Base-by-base conservation (phyloP, 2,797 vertebrate genomes). In the Malurus leucopterus region DNA sequence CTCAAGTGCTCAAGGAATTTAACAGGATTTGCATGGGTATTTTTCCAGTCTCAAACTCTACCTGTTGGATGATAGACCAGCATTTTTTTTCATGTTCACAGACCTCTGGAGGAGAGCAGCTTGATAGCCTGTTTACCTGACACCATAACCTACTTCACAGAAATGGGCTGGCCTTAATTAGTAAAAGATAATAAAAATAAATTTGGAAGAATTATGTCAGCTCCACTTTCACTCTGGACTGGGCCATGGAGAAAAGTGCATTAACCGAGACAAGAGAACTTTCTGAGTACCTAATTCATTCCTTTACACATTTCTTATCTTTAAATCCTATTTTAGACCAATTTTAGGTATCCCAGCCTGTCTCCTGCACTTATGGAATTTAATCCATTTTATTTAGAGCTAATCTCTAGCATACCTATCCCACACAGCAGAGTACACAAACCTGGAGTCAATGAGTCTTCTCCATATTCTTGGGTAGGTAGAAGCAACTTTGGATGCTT, bases 1-100 rank as follows among this genome's bases (percentile, higher is more conserved):
- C 1, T 0, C 21, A 57, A 46, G 22, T 3, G 23, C 30, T 51
- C 44, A 44, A 70, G 16, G 46, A 77, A 53, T 11, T 76, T 26
- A 26, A 24, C 0, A 0, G 4, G 2, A 49, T 27, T 44, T 65
- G 30, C 20, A 21, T 6, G 9, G 30, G 9, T 23, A 12, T 10
- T 40, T 62, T 22, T 65, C 32, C 53, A 71, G 26, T 13, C 41
- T 72, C 43, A 44, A 1, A 29, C 29, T 57, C 73, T 9, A 40
- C 26, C n/a, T 69, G 27, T 21, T 36, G 15, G 41, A 38, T 34
- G 23, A 84, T 0, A 55, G 38, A 12, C 6, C 51, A 84, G 27
- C 13, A 49, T 41, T 59, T 75, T 30, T 30, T 54, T 50, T 9
- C 13, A 71, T 38, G 20, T 62, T 80, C 32, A 57, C 12, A 73